Conservation (phyloP, 92 coral and sea anemone genomes). For the Siderastrea siderea region DNA sequence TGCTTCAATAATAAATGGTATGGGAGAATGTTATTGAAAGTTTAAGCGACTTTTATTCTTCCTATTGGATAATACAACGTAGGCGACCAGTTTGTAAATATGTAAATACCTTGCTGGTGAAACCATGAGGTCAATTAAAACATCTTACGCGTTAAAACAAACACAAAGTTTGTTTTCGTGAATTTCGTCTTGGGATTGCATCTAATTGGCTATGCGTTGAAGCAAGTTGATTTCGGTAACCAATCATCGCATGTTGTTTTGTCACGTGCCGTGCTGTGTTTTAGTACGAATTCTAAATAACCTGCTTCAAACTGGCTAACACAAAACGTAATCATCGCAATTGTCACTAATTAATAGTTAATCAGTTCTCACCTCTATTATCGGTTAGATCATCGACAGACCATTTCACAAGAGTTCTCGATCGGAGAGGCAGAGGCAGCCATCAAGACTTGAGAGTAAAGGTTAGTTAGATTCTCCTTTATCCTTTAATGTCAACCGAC, state of each 20-base stretch:
- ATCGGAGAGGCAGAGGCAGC: conserved; percentile 39
- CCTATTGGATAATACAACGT: conserved; percentile 8
- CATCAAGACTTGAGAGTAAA: neutral
- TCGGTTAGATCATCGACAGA: conserved; percentile 20
- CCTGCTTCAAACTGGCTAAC: conserved; percentile 40
- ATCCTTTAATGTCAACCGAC: neutral
- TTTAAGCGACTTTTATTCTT: neutral
- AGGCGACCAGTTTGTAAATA: conserved; percentile 16
- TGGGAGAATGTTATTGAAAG: neutral
- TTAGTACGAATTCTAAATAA: conserved; percentile 27
- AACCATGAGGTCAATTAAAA: conserved; percentile 21
- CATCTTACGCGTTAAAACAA: conserved; percentile 13
- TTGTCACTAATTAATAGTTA: conserved; percentile 35
- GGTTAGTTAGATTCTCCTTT: conserved; percentile 21
- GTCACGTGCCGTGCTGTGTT: conserved; percentile 11
- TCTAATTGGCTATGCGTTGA: neutral
- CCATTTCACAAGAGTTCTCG: conserved; percentile 36
- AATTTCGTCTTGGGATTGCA: neutral
- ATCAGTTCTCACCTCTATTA: conserved; percentile 23
- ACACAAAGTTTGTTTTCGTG: neutral
- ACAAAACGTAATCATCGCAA: conserved; percentile 27
- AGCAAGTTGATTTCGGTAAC: neutral
- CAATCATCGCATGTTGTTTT: neutral
- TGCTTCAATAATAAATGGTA: neutral
- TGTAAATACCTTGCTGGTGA: conserved; percentile 30